These are phyloP conservation scores for Pantherophis alleghaniensis DNA, from an alignment of 2,797 vertebrate genomes.

Conservation along the genomic window DNA sequence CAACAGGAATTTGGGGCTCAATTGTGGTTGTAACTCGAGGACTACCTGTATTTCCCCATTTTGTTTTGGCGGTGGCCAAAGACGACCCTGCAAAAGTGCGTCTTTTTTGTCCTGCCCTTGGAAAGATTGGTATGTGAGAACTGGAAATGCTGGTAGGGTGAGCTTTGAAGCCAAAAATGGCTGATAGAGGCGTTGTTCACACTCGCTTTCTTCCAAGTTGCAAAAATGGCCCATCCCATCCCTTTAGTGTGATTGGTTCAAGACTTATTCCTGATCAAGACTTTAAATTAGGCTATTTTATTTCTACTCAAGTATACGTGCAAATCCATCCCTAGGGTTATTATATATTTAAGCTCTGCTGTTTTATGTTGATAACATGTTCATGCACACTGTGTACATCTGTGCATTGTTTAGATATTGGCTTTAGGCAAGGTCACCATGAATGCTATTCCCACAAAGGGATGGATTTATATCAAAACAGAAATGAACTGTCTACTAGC, in stretches of 20 bases:
- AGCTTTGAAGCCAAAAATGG: neutral
- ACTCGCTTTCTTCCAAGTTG: neutral
- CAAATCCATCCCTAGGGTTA: neutral
- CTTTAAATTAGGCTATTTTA: neutral
- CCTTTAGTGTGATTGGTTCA: neutral
- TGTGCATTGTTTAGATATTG: neutral
- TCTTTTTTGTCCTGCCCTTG: neutral
- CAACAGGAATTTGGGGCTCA: too few relatives aligned
- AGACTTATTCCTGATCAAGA: neutral
- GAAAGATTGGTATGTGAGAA: neutral
- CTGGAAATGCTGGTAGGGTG: neutral
- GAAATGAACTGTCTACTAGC: neutral
- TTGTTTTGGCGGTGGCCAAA: accelerated
- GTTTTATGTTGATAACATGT: neutral
- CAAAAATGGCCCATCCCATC: neutral
- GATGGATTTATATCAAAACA: neutral
- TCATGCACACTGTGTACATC: neutral
- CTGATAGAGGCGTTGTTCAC: neutral
- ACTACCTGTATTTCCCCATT: neutral
- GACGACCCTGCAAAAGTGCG: neutral
- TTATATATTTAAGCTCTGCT: neutral
- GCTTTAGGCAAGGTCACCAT: neutral
- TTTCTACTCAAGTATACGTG: neutral
- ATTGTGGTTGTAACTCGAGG: neutral
- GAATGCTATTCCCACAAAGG: neutral